Evolutionary conservation across 1,140 invertebrate genomes (phyloP).

Genomic region (Bombus waltoni): DNA sequence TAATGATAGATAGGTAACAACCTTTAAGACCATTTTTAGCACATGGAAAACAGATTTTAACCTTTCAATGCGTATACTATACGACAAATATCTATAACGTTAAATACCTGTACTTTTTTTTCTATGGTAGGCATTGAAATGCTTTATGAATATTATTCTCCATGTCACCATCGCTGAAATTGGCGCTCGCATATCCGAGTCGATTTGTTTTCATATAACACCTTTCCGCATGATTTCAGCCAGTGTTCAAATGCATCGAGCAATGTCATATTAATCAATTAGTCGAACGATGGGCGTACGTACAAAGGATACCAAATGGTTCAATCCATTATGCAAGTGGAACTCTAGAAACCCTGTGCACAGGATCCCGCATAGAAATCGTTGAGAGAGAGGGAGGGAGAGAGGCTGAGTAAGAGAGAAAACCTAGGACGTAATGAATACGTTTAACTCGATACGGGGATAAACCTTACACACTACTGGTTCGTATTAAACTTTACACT

Average conservation of each 20-base stretch:
- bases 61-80: too few species aligned
- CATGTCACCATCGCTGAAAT: background rate
- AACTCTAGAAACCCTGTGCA: constrained; percentile 9
- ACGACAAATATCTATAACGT: too few species aligned
- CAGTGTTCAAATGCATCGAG: constrained; percentile 19
- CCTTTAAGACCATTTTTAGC: too few species aligned
- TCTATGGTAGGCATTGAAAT: background rate
- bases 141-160: background rate
- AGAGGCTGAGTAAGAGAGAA: constrained; percentile 7
- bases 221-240: background rate
- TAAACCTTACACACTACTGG: background rate
- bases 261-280: constrained; percentile 48
- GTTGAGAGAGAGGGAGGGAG: background rate
- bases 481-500: background rate
- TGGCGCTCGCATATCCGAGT: background rate
- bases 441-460: constrained; percentile 16
- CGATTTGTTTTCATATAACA: constrained; percentile 22
- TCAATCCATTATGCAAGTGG: constrained; percentile 47
- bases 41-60: too few species aligned
- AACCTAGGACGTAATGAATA: constrained; percentile 45
- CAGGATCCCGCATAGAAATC: constrained; percentile 10
- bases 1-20: too few species aligned
- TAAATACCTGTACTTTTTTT: too few species aligned
- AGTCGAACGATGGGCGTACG: constrained; percentile 29
- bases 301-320: constrained; percentile 51